These are phyloP conservation scores for Epistrophe grossulariae DNA, from an alignment of 2,888 invertebrate genomes.

Conservation along the genomic window DNA sequence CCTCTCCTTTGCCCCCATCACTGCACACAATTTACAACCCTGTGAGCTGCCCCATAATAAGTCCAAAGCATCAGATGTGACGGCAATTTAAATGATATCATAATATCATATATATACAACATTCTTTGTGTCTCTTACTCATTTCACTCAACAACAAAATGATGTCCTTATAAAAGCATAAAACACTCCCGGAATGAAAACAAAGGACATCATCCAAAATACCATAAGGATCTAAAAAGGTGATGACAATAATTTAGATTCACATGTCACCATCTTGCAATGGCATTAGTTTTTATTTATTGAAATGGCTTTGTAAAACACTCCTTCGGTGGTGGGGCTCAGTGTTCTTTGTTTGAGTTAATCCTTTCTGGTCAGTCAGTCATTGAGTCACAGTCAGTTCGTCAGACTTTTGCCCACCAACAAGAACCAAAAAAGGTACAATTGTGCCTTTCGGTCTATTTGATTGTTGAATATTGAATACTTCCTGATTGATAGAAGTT, in stretches of 20 bases:
- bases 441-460: constrained; percentile 68
- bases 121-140: constrained; percentile 6
- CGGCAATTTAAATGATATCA: constrained; percentile 76
- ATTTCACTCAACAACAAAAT: constrained; percentile 29
- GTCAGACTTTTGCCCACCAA: neutral
- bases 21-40: neutral
- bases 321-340: constrained; percentile 8
- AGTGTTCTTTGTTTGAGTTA: neutral
- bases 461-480: constrained; percentile 77
- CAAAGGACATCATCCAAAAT: constrained; percentile 56
- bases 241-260: constrained; percentile 75
- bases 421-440: neutral
- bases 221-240: constrained; percentile 68
- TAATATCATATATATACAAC: constrained; percentile 49
- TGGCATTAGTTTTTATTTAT: constrained; percentile 76
- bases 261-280: constrained; percentile 77
- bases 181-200: constrained; percentile 57
- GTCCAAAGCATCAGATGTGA: constrained; percentile 74
- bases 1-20: neutral
- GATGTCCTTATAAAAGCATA: constrained; percentile 71
- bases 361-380: constrained; percentile 48
- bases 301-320: constrained; percentile 73
- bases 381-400: neutral
- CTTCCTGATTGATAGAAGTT: constrained; percentile 77
- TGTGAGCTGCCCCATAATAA: constrained; percentile 51